A percentile compares a stretch with the other conserved stretches of the same genome.
Conservation (phyloP, 2,797 vertebrate genomes). For the Lutjanus argentimaculatus region DNA sequence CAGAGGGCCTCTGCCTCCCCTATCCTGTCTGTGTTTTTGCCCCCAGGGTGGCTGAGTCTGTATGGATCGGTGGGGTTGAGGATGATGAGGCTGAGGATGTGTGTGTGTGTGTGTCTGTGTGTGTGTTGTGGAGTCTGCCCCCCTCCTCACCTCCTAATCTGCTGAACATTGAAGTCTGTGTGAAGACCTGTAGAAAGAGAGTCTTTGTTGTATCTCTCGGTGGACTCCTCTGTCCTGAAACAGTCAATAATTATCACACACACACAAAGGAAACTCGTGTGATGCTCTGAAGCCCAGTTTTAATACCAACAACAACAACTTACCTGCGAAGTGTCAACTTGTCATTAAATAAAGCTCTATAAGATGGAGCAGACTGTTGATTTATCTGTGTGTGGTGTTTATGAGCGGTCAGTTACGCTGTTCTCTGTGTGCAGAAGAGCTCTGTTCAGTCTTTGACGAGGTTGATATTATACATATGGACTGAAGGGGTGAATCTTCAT, state of each 20-base stretch:
- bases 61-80: slow-evolving; percentile 20
- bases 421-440: neutral
- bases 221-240: neutral
- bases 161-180: slow-evolving; percentile 56
- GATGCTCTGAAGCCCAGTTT: neutral
- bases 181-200: slow-evolving; percentile 50
- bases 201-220: slow-evolving; percentile 60
- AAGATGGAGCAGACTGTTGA: neutral
- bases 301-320: neutral
- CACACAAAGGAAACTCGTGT: neutral
- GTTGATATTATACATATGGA: no score
- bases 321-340: slow-evolving; percentile 1
- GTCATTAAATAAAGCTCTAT: neutral
- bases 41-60: slow-evolving; percentile 57
- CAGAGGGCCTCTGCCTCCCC: slow-evolving; percentile 67
- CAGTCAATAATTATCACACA: slow-evolving; percentile 5
- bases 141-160: slow-evolving; percentile 60
- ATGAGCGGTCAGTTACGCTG: neutral
- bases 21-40: slow-evolving; percentile 74
- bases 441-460: neutral
- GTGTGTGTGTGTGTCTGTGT: slow-evolving; percentile 26
- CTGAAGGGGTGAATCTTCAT: no score
- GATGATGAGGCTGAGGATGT: slow-evolving; percentile 22
- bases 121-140: neutral
- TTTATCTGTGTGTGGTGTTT: no score